A percentile compares a stretch with the other conserved stretches of the same genome.
Conservation (phyloP, 2,888 invertebrate genomes). For the Drosophila cracens region DNA sequence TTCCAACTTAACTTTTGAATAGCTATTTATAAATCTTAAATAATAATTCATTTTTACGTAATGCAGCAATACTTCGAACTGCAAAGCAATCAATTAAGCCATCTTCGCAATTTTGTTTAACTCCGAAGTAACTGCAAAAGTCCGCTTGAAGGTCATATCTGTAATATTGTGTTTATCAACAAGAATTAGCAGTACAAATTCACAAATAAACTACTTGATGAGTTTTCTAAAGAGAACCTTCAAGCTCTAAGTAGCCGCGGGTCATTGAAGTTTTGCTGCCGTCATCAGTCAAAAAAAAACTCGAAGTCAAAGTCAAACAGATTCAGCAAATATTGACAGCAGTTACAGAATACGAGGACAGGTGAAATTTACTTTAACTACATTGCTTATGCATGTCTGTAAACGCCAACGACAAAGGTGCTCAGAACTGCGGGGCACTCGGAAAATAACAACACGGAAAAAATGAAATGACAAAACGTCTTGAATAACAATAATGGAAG, state of each 20-base stretch:
- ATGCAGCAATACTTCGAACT: background rate
- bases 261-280: conserved; percentile 42
- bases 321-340: conserved; percentile 50
- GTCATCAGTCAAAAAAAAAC: conserved; percentile 24
- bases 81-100: background rate
- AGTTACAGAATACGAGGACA: conserved; percentile 26
- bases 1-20: background rate
- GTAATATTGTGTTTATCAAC: conserved; percentile 26
- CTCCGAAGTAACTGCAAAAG: conserved; percentile 18
- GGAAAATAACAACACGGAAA: conserved; percentile 58
- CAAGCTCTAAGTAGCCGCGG: conserved; percentile 10
- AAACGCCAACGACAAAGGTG: conserved; percentile 58
- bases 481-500: conserved; percentile 67
- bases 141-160: conserved; percentile 42
- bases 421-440: conserved; percentile 54
- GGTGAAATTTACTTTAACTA: conserved; percentile 54
- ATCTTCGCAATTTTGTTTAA: background rate
- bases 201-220: conserved; percentile 29
- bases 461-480: conserved; percentile 51
- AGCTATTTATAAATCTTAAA: background rate
- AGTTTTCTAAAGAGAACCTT: conserved; percentile 43
- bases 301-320: conserved; percentile 28
- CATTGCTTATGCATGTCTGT: conserved; percentile 65
- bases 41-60: background rate
- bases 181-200: conserved; percentile 33